A percentile compares a stretch with the other conserved stretches of the same genome.
phyloP scores from a whole-genome alignment of 1,140 invertebrate species.

The Leucophenga varia region DNA sequence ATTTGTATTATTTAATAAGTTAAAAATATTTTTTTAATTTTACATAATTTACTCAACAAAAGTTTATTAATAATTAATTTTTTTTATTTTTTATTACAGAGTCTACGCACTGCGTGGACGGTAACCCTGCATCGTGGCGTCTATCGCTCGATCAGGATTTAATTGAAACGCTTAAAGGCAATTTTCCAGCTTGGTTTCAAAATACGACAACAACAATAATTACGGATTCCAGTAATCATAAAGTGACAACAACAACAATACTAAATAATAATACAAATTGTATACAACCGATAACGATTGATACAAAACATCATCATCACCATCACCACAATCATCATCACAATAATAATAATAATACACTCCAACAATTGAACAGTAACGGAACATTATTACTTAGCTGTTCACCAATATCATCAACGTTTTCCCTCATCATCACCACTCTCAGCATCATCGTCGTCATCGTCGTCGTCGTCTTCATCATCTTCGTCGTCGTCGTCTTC shows the following conservation, averaged over 20 bases:
- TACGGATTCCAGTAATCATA: conserved; percentile 55
- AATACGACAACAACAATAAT: conserved; percentile 16
- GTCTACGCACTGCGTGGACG: conserved; percentile 77
- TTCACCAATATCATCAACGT: conserved; percentile 15
- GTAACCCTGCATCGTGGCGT: conserved; percentile 81
- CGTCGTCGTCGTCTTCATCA: too few relatives aligned
- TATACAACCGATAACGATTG: conserved; percentile 44
- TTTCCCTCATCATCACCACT: conserved; percentile 25
- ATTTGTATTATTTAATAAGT: too few relatives aligned
- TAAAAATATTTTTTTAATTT: too few relatives aligned
- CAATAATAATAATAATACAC: conserved; percentile 37
- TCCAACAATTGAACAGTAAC: conserved; percentile 30
- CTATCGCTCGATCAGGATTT: conserved; percentile 87
- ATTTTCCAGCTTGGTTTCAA: conserved; percentile 91
- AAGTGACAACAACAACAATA: conserved; percentile 21
- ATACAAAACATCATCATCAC: conserved; percentile 27
- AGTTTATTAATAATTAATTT: too few relatives aligned
- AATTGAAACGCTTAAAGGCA: conserved; percentile 83
- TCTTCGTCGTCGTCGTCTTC: too few relatives aligned
- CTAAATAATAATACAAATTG: conserved; percentile 25
- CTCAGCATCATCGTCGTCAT: conserved; percentile 24
- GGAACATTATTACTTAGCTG: not conserved
- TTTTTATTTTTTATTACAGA: too few relatives aligned
- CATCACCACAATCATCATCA: conserved; percentile 15
- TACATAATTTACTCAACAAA: too few relatives aligned